Conservation (phyloP, 2,113 vertebrate genomes). For the Clarias batrachus region DNA sequence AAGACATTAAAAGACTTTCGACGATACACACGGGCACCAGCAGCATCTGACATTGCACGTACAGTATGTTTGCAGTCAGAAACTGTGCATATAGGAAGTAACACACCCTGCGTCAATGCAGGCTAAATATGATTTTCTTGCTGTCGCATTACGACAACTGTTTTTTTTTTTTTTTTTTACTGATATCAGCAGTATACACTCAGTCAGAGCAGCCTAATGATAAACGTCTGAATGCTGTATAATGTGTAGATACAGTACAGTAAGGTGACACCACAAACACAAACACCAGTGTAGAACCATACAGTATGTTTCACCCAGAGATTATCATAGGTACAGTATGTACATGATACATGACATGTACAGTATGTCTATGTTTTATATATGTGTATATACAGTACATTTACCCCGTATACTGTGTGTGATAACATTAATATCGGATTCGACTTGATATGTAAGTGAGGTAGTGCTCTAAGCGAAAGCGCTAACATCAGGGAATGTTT, state of each 20-base stretch:
- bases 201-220: background rate
- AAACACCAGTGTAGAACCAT: background rate
- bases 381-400: background rate
- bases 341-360: background rate
- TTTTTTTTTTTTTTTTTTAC: background rate
- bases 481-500: slow-evolving; percentile 14
- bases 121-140: slow-evolving; percentile 1
- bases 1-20: background rate
- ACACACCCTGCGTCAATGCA: background rate
- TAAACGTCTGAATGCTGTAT: background rate
- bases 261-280: background rate
- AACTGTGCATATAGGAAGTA: background rate
- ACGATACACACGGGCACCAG: background rate
- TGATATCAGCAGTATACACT: background rate
- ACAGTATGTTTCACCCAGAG: background rate
- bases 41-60: background rate
- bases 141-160: background rate
- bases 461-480: background rate
- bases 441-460: background rate
- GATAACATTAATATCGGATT: background rate
- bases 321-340: background rate
- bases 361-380: background rate
- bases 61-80: background rate
- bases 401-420: background rate
- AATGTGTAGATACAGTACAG: background rate